Conservation (phyloP, 2,797 vertebrate genomes). For the Perdix hodgsoniae region DNA sequence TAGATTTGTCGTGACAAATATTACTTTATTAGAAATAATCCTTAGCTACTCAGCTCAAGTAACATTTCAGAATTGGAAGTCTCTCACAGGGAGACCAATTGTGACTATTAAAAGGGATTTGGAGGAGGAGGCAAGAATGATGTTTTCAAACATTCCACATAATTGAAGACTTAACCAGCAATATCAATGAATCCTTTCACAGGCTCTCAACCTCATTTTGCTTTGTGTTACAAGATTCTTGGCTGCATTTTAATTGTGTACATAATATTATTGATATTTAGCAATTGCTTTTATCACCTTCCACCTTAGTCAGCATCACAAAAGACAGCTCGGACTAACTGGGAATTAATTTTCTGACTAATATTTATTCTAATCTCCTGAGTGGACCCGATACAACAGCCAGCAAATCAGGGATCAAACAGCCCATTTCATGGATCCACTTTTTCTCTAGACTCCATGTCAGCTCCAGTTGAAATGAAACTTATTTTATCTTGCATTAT, state of each 20-base stretch:
- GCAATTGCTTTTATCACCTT: constrained; percentile 48
- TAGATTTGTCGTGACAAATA: constrained; percentile 7
- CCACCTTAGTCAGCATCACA: constrained; percentile 52
- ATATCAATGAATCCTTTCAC: background rate
- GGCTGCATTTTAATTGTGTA: constrained; percentile 51
- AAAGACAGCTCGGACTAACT: constrained; percentile 36
- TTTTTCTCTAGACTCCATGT: background rate
- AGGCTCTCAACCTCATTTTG: constrained; percentile 12
- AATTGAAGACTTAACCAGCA: constrained; percentile 38
- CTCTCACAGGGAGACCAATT: constrained; percentile 22
- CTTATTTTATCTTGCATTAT: background rate
- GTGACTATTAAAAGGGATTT: constrained; percentile 55
- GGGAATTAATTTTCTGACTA: constrained; percentile 37
- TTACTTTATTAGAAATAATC: constrained; percentile 43
- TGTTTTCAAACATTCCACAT: constrained; percentile 16
- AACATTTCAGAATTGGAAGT: constrained; percentile 28
- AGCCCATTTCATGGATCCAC: background rate
- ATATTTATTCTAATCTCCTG: constrained; percentile 44
- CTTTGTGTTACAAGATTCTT: constrained; percentile 7
- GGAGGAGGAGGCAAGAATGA: constrained; percentile 19
- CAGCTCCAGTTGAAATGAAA: background rate
- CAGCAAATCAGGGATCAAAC: constrained; percentile 20
- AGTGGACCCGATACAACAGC: background rate
- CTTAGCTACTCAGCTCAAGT: constrained; percentile 11
- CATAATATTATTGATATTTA: constrained; percentile 55